Conservation (phyloP, 1,140 invertebrate species). For the Lepidurus arcticus region DNA sequence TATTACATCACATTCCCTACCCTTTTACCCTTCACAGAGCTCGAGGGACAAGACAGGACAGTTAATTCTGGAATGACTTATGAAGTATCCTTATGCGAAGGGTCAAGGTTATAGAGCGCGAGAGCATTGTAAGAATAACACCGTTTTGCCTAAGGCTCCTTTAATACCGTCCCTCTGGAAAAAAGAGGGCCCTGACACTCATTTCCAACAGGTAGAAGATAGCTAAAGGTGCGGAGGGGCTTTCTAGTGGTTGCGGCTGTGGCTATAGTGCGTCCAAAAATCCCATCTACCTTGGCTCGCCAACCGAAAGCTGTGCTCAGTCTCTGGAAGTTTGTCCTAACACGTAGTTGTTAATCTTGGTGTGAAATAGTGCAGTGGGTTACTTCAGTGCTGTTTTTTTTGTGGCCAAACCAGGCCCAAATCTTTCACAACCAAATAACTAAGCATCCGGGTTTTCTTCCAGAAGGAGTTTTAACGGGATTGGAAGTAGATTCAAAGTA, state of each 20-base stretch:
- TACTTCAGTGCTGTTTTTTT: too few species aligned
- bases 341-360: not conserved
- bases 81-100: not conserved
- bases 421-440: not conserved
- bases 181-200: not conserved
- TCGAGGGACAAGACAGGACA: too few species aligned
- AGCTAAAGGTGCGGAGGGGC: too few species aligned
- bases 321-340: not conserved
- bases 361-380: not conserved
- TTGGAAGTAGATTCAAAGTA: not conserved
- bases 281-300: not conserved
- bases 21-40: too few species aligned
- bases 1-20: too few species aligned
- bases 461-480: not conserved
- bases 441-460: not conserved
- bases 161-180: not conserved
- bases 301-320: not conserved
- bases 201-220: too few species aligned
- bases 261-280: not conserved
- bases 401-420: too few species aligned
- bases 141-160: not conserved
- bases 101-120: conserved; percentile 1
- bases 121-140: not conserved
- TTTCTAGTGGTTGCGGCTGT: not conserved
- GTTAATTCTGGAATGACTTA: not conserved